Evolutionary conservation across 2,888 invertebrate genomes (phyloP).

Genomic region (Dolichopus griseipennis): DNA sequence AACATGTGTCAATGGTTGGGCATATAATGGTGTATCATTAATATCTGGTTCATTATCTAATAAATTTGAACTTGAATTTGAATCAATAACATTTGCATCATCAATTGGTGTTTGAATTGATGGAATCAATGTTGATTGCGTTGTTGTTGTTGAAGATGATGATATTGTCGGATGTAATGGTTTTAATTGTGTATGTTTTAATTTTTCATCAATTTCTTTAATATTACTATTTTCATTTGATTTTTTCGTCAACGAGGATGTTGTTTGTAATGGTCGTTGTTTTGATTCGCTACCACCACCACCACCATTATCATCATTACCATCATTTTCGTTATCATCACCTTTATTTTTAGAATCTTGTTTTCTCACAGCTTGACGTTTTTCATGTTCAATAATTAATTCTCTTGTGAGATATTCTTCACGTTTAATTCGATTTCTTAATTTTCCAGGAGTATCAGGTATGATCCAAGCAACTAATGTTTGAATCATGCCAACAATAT

Average conservation of each 20-base stretch:
- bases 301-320: conserved; percentile 17
- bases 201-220: conserved; percentile 2
- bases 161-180: background rate
- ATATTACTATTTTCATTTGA: conserved; percentile 1
- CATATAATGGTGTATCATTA: conserved; percentile 12
- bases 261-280: conserved; percentile 15
- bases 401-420: conserved; percentile 66
- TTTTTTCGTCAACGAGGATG: background rate
- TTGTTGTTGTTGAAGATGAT: background rate
- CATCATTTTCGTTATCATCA: background rate
- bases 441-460: conserved; percentile 63
- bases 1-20: conserved; percentile 20
- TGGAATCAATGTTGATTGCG: background rate
- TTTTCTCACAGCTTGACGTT: conserved; percentile 30
- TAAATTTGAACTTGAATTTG: conserved; percentile 14
- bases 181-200: background rate
- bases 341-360: conserved; percentile 13
- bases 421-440: conserved; percentile 61
- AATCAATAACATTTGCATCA: conserved; percentile 11
- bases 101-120: background rate
- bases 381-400: conserved; percentile 62
- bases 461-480: conserved; percentile 66
- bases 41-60: conserved; percentile 8
- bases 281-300: conserved; percentile 16
- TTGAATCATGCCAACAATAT: conserved; percentile 63